Base-by-base conservation (phyloP, 2,113 vertebrate species). In the Euleptes europaea region DNA sequence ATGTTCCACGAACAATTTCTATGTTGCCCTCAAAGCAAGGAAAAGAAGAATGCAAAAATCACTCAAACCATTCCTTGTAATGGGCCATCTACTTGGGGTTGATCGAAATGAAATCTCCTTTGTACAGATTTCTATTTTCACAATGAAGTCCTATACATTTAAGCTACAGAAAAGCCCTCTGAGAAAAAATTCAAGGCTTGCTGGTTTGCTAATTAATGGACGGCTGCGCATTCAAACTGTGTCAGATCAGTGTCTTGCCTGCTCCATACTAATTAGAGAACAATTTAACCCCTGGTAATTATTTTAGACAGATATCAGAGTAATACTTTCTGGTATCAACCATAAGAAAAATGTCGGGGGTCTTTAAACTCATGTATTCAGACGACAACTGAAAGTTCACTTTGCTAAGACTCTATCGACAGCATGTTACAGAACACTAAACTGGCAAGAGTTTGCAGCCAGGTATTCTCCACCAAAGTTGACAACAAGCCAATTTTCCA, bases 261-360 rank as follows among this genome's bases (percentile, higher is more conserved):
- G 51, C 19, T 63, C 7, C 12, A 49, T 33, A 69, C 15, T 63
- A 71, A 35, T 8, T 65, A 21, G 33, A 69, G 19, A 47, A 40
- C 7, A 28, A n/a, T 51, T 38, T 28, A 9, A 26, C 5, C 44
- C 75, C 87, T 82, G 67, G 82, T 84, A 81, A 66, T 51, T 81
- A 65, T 28, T 74, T 23, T 77, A 49, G 66, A 84, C 67, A 69
- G 67, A 69, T 69, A 38, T 60, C 2, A 31, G n/a, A 69, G 67
- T 33, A 69, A 69, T 69, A 69, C 82, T n/a, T 54, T 69, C 23
- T 35, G 69, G 12, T 11, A 51, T 63, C 21, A 82, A 13, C 75
- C 35, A 83, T 81, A 28, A 38, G 73, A 47, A 17, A 77, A 35
- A 82, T 88, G 42, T 84, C 47, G 80, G 33, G n/a, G n/a, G n/a